A percentile compares a stretch with the other conserved stretches of the same genome.
Conservation (phyloP, 2,888 invertebrate species). For the Himalopsyche kuldschensis region DNA sequence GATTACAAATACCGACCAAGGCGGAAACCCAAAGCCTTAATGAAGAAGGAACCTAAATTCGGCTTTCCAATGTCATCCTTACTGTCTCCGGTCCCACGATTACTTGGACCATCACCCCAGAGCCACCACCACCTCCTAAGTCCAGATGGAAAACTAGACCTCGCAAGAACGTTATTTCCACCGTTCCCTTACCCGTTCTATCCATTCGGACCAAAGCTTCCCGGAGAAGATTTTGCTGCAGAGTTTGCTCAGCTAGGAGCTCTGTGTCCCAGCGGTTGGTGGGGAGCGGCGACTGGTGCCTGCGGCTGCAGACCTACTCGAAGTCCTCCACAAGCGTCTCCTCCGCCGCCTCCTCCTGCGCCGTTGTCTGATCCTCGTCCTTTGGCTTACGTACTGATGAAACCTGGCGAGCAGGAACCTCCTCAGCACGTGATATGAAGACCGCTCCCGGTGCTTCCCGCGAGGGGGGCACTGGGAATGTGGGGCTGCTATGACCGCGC, state of each 20-base stretch:
- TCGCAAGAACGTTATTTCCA: slow-evolving; percentile 69
- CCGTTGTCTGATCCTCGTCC: slow-evolving; percentile 51
- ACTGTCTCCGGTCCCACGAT: slow-evolving; percentile 62
- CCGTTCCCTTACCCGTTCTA: slow-evolving; percentile 73
- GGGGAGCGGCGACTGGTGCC: slow-evolving; percentile 49
- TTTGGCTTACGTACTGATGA: slow-evolving; percentile 67
- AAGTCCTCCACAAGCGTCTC: slow-evolving; percentile 51
- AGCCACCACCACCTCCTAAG: slow-evolving; percentile 57
- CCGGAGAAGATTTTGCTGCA: slow-evolving; percentile 64
- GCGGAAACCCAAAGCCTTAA: slow-evolving; percentile 81
- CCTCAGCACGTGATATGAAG: slow-evolving; percentile 79
- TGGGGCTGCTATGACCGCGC: slow-evolving; percentile 50
- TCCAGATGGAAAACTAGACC: slow-evolving; percentile 63
- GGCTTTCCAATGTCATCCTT: slow-evolving; percentile 69
- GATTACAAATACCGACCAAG: slow-evolving; percentile 90
- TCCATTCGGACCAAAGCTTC: slow-evolving; percentile 64
- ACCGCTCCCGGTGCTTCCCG: slow-evolving; percentile 81
- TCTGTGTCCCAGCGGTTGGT: slow-evolving; percentile 44
- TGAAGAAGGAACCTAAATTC: slow-evolving; percentile 79
- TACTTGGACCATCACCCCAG: slow-evolving; percentile 54
- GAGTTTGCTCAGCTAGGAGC: slow-evolving; percentile 67
- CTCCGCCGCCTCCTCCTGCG: slow-evolving; percentile 43
- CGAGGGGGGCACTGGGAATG: slow-evolving; percentile 61
- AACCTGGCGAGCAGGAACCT: slow-evolving; percentile 59
- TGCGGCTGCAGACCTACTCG: slow-evolving; percentile 56